Base-by-base conservation (phyloP, 2,888 invertebrate genomes). In the Tachina fera region DNA sequence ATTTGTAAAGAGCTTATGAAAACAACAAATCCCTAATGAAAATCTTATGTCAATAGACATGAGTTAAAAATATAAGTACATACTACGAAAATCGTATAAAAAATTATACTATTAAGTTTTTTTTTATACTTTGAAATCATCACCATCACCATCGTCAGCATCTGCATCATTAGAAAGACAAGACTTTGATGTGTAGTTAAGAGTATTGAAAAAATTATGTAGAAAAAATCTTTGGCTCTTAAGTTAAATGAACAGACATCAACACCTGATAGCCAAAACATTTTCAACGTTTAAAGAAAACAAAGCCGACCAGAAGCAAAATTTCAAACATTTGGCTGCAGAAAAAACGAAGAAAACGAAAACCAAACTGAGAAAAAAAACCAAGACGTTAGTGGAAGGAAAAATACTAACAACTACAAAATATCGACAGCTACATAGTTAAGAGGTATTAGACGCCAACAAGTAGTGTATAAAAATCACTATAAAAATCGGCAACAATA, bases 221-320 rank as follows among this genome's bases (percentile, higher is more conserved):
- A 68, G 45, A 16, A 51, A 68, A 79, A 61, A 16, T 10, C 0
- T 51, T 56, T 39, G 41, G 14, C 63, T 45, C 39, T 72, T 67
- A 77, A 67, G 84, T 83, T 87, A 88, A 89, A 89, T 88, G 89
- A 89, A 88, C 88, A 89, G 89, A 89, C 90, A 90, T 91, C 91
- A 91, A 92, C 92, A 92, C 92, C 91, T 92, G 92, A 91, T 91
- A 90, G 89, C 88, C 89, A 89, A 89, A 90, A 83, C 87, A 87
- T 72, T 86, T 86, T 83, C 53, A 86, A 83, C 65, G 71, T 86
- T 83, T 70, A 72, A 65, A 19, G 5, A 45, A 76, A 71, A 63
- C 51, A 72, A 85, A 85, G 81, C 81, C 76, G 77, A 82, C 82
- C 68, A 78, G 82, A 85, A 82, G 77, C 82, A 67, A 81, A 76